Evolutionary conservation across 1,140 invertebrate species (phyloP).

Genomic region (Drosophila eugracilis): DNA sequence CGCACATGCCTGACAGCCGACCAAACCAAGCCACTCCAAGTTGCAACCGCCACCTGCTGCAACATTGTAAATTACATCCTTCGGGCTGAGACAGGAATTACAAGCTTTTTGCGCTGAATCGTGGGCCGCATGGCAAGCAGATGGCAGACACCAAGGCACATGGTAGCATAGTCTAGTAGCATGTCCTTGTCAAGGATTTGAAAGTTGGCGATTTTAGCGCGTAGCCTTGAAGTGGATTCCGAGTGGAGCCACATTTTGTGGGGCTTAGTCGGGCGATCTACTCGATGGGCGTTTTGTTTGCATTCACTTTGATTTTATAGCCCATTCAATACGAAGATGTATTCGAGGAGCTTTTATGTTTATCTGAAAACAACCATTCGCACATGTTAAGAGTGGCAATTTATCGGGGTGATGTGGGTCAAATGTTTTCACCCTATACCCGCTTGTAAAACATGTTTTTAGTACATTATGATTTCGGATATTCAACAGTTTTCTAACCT

Average conservation of each 20-base stretch:
- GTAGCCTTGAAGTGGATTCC: constrained; percentile 36
- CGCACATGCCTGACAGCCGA: constrained; percentile 31
- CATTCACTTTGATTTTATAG: constrained; percentile 35
- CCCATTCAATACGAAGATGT: constrained; percentile 13
- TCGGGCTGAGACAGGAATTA: constrained; percentile 52
- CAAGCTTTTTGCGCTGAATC: constrained; percentile 55
- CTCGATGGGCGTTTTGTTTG: constrained; percentile 11
- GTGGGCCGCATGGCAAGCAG: constrained; percentile 53
- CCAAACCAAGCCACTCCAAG: constrained; percentile 21
- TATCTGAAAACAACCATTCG: not conserved
- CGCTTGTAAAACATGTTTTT: not conserved
- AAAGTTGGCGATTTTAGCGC: constrained; percentile 22
- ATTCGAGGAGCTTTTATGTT: constrained; percentile 4
- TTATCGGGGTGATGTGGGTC: constrained; percentile 3
- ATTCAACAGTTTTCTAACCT: not conserved
- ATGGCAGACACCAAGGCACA: constrained; percentile 8
- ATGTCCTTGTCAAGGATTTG: constrained; percentile 13
- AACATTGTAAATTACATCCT: constrained; percentile 76
- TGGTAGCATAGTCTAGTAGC: not conserved
- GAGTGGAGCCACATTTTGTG: constrained; percentile 8
- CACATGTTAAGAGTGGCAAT: not conserved
- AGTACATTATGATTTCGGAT: not conserved
- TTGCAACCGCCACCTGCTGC: constrained; percentile 64
- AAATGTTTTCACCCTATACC: not conserved
- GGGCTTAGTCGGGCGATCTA: constrained; percentile 7